Base-by-base conservation (phyloP, 2,797 vertebrate genomes). In the Poeciliopsis gracilis region DNA sequence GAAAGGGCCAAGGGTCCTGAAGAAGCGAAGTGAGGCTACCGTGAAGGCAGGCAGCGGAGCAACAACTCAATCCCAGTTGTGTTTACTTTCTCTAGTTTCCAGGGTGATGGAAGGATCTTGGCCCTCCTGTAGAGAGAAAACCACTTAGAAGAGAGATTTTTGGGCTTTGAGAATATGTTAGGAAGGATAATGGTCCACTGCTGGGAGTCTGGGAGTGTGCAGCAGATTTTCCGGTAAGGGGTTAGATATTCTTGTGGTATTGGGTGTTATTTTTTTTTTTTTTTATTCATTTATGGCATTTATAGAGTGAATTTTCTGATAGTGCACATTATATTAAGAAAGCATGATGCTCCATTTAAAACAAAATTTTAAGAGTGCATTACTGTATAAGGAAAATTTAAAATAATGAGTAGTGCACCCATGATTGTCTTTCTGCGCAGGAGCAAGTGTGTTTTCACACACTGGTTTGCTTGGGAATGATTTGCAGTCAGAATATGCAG, bases 1-100 rank as follows among this genome's bases (percentile, higher is more conserved):
- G 87, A 91, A 82, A 77, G 89, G 67, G 73, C 82, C 16, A 80
- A 78, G 75, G 61, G 75, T 83, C 82, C 79, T 80, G 59, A 43
- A 75, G 79, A 51, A 78, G 79, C 12, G 77, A 88, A 86, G 86
- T 82, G 84, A 86, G 84, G 78, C 78, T 78, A 75, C 77, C 46
- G 77, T 67, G 74, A 87, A 81, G 85, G 87, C 43, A 57, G 18
- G 1, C 72, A 53, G 74, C 69, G 43, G 83, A 91, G 82, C 87
- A 89, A 82, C 83, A 89, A 79, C 55, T 79, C 78, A 79, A 87
- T 88, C 79, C 70, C 84, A 74, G 74, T 79, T 80, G 77, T 90
- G 84, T 90, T 93, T 92, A 88, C 82, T 79, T 77, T 70, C 33
- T 2, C 67, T 49, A 73, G 92, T 93, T 93, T 91, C 91, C 90